Evolutionary conservation across 2,113 vertebrate species (phyloP), one percentile per base, ranked within the genome.

Genomic region (Limanda limanda): DNA sequence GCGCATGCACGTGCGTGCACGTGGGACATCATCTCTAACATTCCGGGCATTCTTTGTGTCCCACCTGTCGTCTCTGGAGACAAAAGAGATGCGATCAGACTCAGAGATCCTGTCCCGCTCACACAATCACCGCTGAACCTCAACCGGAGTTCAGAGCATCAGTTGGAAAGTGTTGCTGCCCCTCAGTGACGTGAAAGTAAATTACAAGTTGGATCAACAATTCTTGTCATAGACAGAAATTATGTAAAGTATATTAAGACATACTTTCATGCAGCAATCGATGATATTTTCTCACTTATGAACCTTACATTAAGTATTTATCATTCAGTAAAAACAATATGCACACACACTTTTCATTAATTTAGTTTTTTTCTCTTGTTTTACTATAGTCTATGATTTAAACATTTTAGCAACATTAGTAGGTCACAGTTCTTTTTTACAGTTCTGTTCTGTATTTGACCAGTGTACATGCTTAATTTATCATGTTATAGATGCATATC

Each of bases 21-120:
- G 3, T 72, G 47, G 21, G 56, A 65, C 74, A 79, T 80, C 78
- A 76, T 65, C 63, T 72, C 57, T 45, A n/a, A 74, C 80, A 92
- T 92, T 92, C 86, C 82, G 64, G 31, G 35, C 67, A 86, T 91
- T 87, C 74, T 81, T 65, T 64, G 71, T 78, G 73, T 82, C 78
- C 78, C 76, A 77, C 62, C 74, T 84, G 80, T 70, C 40, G 66
- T 63, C 63, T 27, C 40, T 5, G 47, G 47, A 70, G 70, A 82
- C 69, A 80, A 74, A 81, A 62, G 52, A 71, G 71, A 59, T 61
- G 52, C 8, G 15, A 85, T 85, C 18, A 73, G 81, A 64, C 0
- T 10, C 45, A 59, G 66, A 42, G 37, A 72, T 27, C 5, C 51
- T 25, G 67, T 77, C 60, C 47, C 60, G 1, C 13, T 74, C 6